Conservation (phyloP, 92 coral and sea anemone genomes). For the Paramuricea clavata region DNA sequence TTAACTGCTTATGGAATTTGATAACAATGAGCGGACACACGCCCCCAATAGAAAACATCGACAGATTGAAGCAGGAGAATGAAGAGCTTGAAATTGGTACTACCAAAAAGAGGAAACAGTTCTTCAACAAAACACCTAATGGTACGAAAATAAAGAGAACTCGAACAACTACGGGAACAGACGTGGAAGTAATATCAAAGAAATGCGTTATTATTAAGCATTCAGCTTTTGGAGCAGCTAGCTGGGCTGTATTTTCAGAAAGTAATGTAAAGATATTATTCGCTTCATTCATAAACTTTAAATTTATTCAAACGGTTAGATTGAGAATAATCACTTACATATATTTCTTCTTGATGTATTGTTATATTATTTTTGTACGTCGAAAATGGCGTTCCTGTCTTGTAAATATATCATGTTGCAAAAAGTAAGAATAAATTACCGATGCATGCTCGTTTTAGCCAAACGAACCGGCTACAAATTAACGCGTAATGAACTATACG, state of each 20-base stretch:
- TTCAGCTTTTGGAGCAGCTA: neutral
- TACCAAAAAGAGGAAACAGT: neutral
- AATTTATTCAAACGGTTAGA: too few relatives aligned
- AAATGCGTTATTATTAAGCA: conserved; percentile 20
- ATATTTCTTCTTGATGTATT: too few relatives aligned
- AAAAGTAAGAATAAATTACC: too few relatives aligned
- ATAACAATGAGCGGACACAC: neutral
- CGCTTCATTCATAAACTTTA: too few relatives aligned
- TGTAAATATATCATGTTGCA: too few relatives aligned
- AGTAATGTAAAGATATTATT: neutral
- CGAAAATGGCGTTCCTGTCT: too few relatives aligned
- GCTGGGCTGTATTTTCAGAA: neutral
- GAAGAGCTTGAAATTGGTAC: neutral
- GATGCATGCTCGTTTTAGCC: too few relatives aligned
- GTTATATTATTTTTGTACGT: too few relatives aligned
- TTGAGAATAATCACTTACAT: too few relatives aligned
- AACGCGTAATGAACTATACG: too few relatives aligned
- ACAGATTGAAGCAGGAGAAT: neutral
- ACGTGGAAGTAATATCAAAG: neutral
- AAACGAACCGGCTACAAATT: too few relatives aligned
- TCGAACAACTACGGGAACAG: neutral
- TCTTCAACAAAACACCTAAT: neutral
- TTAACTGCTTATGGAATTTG: too few relatives aligned
- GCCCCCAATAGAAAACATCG: neutral
- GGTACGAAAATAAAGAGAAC: neutral